phyloP scores from a whole-genome alignment of 2,797 vertebrate genomes.

The Sorex maritimensis region DNA sequence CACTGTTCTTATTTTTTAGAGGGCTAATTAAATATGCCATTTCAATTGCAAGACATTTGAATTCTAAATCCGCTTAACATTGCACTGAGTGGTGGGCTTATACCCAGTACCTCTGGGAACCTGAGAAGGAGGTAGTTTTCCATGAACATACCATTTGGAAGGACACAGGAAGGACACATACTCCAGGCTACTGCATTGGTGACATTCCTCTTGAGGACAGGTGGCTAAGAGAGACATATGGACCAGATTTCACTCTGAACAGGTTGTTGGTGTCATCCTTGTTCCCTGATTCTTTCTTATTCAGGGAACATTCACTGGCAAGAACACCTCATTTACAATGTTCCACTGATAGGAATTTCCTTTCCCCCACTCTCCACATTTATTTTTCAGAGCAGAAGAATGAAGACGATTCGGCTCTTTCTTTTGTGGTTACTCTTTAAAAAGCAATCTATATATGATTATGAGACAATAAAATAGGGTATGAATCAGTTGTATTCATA shows the following conservation, averaged over 20 bases:
- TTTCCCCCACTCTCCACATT: neutral
- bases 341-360: neutral
- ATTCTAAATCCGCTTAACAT: neutral
- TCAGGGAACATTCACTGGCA: neutral
- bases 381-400: conserved; percentile 6
- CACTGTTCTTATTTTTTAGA: conserved; percentile 30
- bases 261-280: neutral
- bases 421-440: neutral
- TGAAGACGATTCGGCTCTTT: neutral
- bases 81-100: neutral
- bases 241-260: neutral
- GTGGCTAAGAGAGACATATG: conserved; percentile 17
- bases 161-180: neutral
- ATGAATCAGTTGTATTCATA: neutral
- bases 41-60: conserved; percentile 20
- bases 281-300: neutral
- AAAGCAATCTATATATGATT: neutral
- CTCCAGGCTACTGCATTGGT: neutral
- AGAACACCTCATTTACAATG: neutral
- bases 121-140: neutral
- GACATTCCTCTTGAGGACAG: neutral
- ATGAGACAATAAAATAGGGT: conserved; percentile 1
- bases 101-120: neutral
- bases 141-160: neutral
- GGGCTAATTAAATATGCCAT: neutral